phyloP scores from a whole-genome alignment of 2,797 vertebrate genomes.

The Betta splendens region DNA sequence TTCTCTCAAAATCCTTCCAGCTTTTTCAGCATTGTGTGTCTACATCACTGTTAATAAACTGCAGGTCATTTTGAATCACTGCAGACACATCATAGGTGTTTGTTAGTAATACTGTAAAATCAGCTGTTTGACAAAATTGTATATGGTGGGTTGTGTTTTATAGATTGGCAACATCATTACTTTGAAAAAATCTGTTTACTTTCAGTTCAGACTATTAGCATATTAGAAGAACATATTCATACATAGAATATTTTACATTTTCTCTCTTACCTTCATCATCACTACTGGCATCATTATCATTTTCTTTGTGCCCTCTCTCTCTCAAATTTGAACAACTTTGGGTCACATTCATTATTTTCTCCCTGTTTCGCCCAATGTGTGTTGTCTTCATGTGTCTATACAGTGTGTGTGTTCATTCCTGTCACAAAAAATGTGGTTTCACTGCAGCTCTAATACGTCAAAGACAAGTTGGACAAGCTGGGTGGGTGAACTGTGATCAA shows the following conservation, averaged over 20 bases:
- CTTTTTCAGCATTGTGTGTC: neutral
- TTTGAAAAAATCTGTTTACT: too few relatives aligned
- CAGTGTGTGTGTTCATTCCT: neutral
- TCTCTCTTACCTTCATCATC: too few relatives aligned
- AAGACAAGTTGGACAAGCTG: constrained; percentile 37
- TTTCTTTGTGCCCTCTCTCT: neutral
- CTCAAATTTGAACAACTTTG: neutral
- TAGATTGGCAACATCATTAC: too few relatives aligned
- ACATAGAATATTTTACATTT: too few relatives aligned
- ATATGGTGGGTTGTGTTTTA: too few relatives aligned
- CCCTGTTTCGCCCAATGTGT: neutral
- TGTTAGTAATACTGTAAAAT: too few relatives aligned
- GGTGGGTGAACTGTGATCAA: constrained; percentile 50
- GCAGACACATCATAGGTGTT: neutral
- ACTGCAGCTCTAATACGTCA: constrained; percentile 44
- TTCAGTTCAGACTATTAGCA: too few relatives aligned
- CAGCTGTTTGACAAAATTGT: too few relatives aligned
- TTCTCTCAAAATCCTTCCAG: neutral
- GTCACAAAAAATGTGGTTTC: constrained; percentile 12
- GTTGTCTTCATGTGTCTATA: neutral
- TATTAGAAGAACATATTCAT: too few relatives aligned
- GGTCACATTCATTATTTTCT: constrained; percentile 21
- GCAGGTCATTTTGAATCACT: too few relatives aligned
- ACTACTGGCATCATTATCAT: too few relatives aligned
- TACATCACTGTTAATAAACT: too few relatives aligned